Conservation (phyloP, 2,797 vertebrate species). For the Aeoliscus strigatus region DNA sequence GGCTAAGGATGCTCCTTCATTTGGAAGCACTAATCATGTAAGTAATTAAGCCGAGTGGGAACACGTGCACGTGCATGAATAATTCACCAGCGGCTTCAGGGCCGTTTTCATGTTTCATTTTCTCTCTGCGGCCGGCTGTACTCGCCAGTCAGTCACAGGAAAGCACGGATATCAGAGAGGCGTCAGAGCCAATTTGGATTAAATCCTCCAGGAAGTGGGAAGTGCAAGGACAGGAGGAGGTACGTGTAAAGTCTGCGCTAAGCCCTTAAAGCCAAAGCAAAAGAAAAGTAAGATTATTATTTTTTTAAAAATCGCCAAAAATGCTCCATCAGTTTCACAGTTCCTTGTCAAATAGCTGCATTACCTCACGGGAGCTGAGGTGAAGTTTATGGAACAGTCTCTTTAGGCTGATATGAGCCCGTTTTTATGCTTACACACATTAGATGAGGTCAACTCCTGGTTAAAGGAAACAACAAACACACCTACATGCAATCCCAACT, state of each 20-base stretch:
- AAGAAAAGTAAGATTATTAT: conserved; percentile 27
- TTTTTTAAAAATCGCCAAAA: conserved; percentile 23
- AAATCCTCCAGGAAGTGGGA: conserved; percentile 35
- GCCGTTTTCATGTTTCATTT: conserved; percentile 24
- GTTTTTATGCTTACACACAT: no score
- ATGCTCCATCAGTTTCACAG: conserved; percentile 9
- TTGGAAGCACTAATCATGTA: conserved; percentile 42
- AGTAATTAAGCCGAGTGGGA: conserved; percentile 54
- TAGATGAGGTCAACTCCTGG: conserved; percentile 20
- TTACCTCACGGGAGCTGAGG: conserved; percentile 4
- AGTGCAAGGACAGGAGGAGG: conserved; percentile 20
- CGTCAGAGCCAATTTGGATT: conserved; percentile 49
- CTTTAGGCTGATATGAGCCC: no score
- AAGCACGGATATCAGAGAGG: conserved; percentile 24
- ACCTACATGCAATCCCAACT: background rate
- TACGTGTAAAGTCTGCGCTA: conserved; percentile 34
- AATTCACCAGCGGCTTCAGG: conserved; percentile 51
- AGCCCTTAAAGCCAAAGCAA: conserved; percentile 24
- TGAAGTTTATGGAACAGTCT: no score
- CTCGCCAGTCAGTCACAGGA: conserved; percentile 38
- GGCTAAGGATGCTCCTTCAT: conserved; percentile 28
- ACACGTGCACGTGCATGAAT: conserved; percentile 47
- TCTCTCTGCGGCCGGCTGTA: conserved; percentile 14
- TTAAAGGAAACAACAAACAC: conserved; percentile 1
- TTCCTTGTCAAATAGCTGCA: conserved; percentile 28